Conservation (phyloP, 2,888 invertebrate species). For the Scaptomyza cyrtandrae region DNA sequence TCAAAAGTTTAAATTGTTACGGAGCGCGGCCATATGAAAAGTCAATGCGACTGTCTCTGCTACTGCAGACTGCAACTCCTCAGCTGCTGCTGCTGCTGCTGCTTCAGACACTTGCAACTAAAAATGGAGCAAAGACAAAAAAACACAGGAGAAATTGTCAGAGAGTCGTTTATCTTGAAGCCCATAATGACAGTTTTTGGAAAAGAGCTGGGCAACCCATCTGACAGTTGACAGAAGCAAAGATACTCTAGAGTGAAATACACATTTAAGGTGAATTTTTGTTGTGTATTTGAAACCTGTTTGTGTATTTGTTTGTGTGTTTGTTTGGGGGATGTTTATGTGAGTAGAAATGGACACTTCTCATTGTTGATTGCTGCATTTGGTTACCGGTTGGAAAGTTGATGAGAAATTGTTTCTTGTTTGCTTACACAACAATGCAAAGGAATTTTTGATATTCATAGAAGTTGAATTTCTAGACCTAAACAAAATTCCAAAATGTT, state of each 20-base stretch:
- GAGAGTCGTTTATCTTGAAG: slow-evolving; percentile 78
- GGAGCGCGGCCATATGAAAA: slow-evolving; percentile 77
- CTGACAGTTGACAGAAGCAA: slow-evolving; percentile 60
- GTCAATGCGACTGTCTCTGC: slow-evolving; percentile 56
- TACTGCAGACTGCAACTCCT: slow-evolving; percentile 28
- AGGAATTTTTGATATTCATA: background rate
- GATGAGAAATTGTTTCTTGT: background rate
- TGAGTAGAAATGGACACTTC: background rate
- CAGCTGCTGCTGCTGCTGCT: slow-evolving; percentile 20
- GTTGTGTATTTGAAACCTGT: too few relatives aligned
- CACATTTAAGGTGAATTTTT: background rate
- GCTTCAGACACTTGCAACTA: slow-evolving; percentile 40
- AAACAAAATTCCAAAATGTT: background rate
- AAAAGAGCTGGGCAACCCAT: slow-evolving; percentile 56
- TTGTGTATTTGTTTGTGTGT: background rate
- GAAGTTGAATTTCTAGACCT: too few relatives aligned
- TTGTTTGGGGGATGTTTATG: background rate
- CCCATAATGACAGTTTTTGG: slow-evolving; percentile 77
- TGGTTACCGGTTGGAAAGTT: slow-evolving; percentile 26
- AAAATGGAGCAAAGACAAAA: slow-evolving; percentile 9
- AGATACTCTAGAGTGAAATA: slow-evolving; percentile 5
- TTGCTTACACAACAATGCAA: too few relatives aligned
- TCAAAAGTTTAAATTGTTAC: slow-evolving; percentile 80
- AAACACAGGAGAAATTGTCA: slow-evolving; percentile 50
- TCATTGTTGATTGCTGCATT: slow-evolving; percentile 6